Conservation (phyloP, 2,113 vertebrate genomes). For the Pomatorhinus ruficollis region DNA sequence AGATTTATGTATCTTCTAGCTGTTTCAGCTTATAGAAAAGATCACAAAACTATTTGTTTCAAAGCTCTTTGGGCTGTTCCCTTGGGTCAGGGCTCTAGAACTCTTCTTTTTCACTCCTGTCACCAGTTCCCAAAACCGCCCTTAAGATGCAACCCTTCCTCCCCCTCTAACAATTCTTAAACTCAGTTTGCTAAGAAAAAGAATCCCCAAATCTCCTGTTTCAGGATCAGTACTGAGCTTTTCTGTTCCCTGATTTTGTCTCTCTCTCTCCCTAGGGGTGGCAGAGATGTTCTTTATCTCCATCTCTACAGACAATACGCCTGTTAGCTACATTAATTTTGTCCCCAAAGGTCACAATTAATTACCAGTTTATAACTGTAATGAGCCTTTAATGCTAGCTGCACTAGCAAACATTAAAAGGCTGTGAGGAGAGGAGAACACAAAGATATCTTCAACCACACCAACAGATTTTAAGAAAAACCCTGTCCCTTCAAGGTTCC, state of each 20-base stretch:
- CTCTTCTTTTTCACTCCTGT: background rate
- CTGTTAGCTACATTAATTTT: background rate
- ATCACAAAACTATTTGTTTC: background rate
- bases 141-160: background rate
- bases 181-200: background rate
- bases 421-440: background rate
- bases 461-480: background rate
- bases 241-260: fast-evolving
- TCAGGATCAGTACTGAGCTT: background rate
- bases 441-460: fast-evolving
- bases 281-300: background rate
- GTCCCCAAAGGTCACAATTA: background rate
- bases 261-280: background rate
- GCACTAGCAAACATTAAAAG: background rate
- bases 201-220: background rate
- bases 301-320: background rate
- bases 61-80: background rate
- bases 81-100: background rate
- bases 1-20: background rate
- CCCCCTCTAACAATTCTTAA: fast-evolving
- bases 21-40: background rate
- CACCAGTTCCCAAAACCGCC: background rate
- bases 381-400: background rate
- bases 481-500: background rate
- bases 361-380: background rate